Base-by-base conservation (phyloP, 2,888 invertebrate genomes). In the Dolichomitus sp. region DNA sequence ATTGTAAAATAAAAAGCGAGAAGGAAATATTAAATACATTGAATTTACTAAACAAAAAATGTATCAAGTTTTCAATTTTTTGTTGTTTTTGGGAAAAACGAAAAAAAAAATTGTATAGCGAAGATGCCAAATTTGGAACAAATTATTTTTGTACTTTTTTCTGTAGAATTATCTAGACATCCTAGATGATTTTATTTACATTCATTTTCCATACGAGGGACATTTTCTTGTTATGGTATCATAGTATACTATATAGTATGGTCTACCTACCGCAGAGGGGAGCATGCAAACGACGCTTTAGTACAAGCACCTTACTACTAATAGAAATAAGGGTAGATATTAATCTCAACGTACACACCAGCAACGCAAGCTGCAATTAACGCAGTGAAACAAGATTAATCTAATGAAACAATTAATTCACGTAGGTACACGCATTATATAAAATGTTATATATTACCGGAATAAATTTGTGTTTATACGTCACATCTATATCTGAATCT, bases 321-420 rank as follows among this genome's bases (percentile, higher is more conserved):
- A 69, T 69, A 69, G 69, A 54, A 69, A 54, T 37, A 23, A 69
- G 69, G 69, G 69, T 69, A 69, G 69, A 69, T 69, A 69, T 12
- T 52, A 69, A 69, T 69, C 72, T 52, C 66, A n/a, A 45, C 40
- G 30, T 52, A 52, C 65, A 79, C 54, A 66, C 17, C 19, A 66
- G 81, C 65, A 72, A 54, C 50, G 50, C 52, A 69, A 72, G 65
- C 59, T 54, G 70, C 79, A 42, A 69, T 57, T 54, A 81, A 69
- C 19, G 54, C 52, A 30, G 50, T 37, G 37, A 37, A 68, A 68
- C 37, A 69, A 54, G 69, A 69, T 69, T 69, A 69, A 69, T 69
- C 52, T 69, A 54, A 54, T 40, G 54, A 54, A 69, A 54, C 69
- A 69, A 69, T 54, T 69, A 69, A 69, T 69, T 69, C 19, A 69